Evolutionary conservation across 2,797 vertebrate genomes (phyloP), one percentile per base, ranked within the genome.

Genomic region (Tenualosa thibaudeaui): DNA sequence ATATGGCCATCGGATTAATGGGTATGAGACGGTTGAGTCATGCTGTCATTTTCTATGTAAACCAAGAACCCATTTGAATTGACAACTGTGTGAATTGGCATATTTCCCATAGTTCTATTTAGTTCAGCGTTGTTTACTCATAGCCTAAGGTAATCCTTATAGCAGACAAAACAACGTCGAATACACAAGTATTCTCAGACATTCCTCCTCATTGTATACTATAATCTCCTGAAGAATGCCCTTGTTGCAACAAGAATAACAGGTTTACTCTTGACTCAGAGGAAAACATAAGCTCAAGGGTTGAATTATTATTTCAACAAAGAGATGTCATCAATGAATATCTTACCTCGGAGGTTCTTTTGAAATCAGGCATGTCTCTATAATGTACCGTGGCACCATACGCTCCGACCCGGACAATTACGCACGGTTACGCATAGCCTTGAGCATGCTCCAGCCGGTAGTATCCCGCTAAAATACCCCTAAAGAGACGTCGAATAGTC

Each of bases 371-470:
- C 10, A 43, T 46, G 43, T 8, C 40, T 19, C 10, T 15, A 46
- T 46, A 9, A 22, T 78, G 40, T 13, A 78, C 71, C 71, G 5
- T 8, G 71, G 71, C 71, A 40, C 71, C 71, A 43, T n/a, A 43
- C 71, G 19, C 71, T 78, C 71, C 71, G 46, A 78, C 71, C 71
- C 37, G 40, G 37, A 46, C 71, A 78, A 46, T 78, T 78, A 78
- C 71, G 71, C 71, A 78, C 71, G 71, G 71, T 78, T 78, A 78
- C 71, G 71, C 71, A 78, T 43, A 7, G 71, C 37, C 31, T 46
- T 40, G 17, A 78, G 17, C 17, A 0, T 81, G 78, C 24, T 26
- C 71, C 60, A 84, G 65, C 26, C 62, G 81, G 13, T 26, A 17
- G 50, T 6, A 22, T 78, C 19, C 19, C 40, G 4, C 58, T 62